Evolutionary conservation across 2,797 vertebrate genomes (phyloP), one percentile per base, ranked within the genome.

Genomic region (Sebastes alutus): DNA sequence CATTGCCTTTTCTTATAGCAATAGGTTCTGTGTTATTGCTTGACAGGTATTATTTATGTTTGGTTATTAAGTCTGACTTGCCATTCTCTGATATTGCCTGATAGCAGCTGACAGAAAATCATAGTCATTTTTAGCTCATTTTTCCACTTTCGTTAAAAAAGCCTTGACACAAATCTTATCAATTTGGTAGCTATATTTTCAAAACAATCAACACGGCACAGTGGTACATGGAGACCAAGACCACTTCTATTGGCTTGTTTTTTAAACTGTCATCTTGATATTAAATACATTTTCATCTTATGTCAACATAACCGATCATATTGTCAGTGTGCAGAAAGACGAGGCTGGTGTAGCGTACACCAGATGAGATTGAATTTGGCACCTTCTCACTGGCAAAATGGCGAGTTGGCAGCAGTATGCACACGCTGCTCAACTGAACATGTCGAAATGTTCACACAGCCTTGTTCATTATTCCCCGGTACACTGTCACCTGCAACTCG

Each of bases 381-480:
- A 59, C 5, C 11, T 11, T 75, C 12, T 23, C 74, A 56, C 25
- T 20, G 33, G 42, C 22, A 58, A 71, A 55, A 77, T 22, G 42
- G 58, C 3, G 1, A 65, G 58, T 54, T 87, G 78, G 78, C 84
- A 80, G 27, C 30, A 8, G 32, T 6, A 20, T 5, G 62, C 1
- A 7, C 30, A 82, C 58, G 6, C 38, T 55, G 66, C 55, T 61
- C 27, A 60, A 60, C 46, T 46, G 46, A 64, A 65, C 38, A 27
- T 82, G 70, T 81, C 72, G 68, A 54, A 70, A 27, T 55, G 46
- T 83, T 60, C 2, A 4, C 46, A 56, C 29, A 49, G 69, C 13
- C 29, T 65, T 72, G 73, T 73, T 70, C 16, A 75, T 84, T 82
- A 80, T 82, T 77, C 56, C 22, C 33, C 23, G 55, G 65, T 13